These are phyloP conservation scores for Papilio helenus DNA, from an alignment of 1,140 invertebrate genomes.

Conservation along the genomic window DNA sequence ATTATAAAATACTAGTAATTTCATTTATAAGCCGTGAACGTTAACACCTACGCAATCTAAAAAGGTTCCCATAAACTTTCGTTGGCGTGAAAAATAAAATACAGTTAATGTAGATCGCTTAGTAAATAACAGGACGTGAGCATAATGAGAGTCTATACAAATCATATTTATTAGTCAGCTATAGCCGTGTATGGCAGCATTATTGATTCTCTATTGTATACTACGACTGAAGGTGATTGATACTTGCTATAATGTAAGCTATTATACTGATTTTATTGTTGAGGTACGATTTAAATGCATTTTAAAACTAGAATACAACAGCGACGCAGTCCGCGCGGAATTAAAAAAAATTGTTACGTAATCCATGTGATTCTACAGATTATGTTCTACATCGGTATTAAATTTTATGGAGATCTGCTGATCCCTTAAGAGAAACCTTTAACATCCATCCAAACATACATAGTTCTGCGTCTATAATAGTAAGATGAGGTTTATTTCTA, in stretches of 20 bases:
- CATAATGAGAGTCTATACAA: conserved; percentile 42
- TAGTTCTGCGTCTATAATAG: too few relatives aligned
- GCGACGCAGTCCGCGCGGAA: too few relatives aligned
- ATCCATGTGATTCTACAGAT: too few relatives aligned
- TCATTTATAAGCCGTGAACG: neutral
- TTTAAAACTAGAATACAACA: too few relatives aligned
- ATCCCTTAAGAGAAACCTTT: too few relatives aligned
- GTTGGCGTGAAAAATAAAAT: conserved; percentile 28
- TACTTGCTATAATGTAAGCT: conserved; percentile 41
- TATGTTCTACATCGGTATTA: too few relatives aligned
- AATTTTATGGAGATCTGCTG: too few relatives aligned
- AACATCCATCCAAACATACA: too few relatives aligned
- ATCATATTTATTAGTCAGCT: conserved; percentile 48
- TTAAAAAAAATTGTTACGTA: too few relatives aligned
- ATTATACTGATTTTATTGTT: neutral
- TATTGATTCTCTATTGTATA: conserved; percentile 48
- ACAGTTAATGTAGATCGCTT: conserved; percentile 14
- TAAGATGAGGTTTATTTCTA: too few relatives aligned
- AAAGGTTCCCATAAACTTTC: conserved; percentile 17
- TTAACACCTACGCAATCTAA: conserved; percentile 24
- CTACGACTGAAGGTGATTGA: conserved; percentile 36
- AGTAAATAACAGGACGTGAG: conserved; percentile 37
- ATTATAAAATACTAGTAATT: neutral
- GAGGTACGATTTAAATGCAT: neutral
- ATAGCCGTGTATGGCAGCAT: conserved; percentile 40